Conservation (phyloP, 2,797 vertebrate species). For the Schizothorax lantsangensis region DNA sequence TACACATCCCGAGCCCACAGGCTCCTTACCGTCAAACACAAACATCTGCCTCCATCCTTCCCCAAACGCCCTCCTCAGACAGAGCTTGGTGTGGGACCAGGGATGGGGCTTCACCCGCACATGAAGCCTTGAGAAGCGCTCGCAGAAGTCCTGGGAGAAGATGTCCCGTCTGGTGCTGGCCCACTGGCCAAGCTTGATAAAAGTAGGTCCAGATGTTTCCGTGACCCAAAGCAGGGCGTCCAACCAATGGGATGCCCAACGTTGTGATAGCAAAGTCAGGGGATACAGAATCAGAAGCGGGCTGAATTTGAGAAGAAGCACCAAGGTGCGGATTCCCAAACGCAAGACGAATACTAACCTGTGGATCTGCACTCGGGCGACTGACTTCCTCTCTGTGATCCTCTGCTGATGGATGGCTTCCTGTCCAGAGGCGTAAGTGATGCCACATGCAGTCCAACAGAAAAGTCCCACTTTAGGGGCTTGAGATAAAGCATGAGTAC, state of each 20-base stretch:
- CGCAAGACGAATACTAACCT: constrained; percentile 75
- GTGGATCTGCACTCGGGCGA: constrained; percentile 78
- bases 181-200: constrained; percentile 95
- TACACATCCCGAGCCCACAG: constrained; percentile 91
- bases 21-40: constrained; percentile 83
- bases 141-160: constrained; percentile 89
- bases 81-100: constrained; percentile 86
- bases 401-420: constrained; percentile 53
- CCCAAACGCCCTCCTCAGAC: constrained; percentile 86
- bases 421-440: constrained; percentile 59
- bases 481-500: constrained; percentile 65
- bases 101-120: constrained; percentile 86
- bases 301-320: constrained; percentile 86
- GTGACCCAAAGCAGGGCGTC: constrained; percentile 86
- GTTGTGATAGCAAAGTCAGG: constrained; percentile 78
- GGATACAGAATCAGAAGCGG: constrained; percentile 88
- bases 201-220: constrained; percentile 89
- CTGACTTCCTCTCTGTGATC: constrained; percentile 62
- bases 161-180: constrained; percentile 92
- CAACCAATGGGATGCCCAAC: constrained; percentile 79
- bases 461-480: constrained; percentile 78
- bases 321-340: constrained; percentile 79
- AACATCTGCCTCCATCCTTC: constrained; percentile 83
- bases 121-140: constrained; percentile 88
- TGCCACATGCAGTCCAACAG: constrained; percentile 68